Base-by-base conservation (phyloP, 1,140 invertebrate species). In the Physella acuta region DNA sequence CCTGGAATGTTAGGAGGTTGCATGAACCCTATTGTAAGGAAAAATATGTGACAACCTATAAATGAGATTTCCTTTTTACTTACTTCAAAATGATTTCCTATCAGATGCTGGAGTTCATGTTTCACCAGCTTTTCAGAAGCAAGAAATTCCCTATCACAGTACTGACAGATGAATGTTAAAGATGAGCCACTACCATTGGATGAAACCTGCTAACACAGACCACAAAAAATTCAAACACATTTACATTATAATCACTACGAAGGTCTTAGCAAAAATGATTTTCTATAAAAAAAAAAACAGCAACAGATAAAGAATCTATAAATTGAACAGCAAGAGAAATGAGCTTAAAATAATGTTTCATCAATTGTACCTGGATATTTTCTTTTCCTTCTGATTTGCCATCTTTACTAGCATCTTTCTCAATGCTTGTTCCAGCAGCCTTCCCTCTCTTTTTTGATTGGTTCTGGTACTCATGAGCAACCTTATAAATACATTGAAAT, bases 81-180 rank as follows among this genome's bases (percentile, higher is more conserved):
- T 73, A 81, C 81, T 74, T 82, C 79, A 75, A 78, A 83, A 39
- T 79, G 79, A 64, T 82, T 82, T 11, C 81, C 81, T 51, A 83
- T 80, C 20, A 83, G 74, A 72, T 84, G 82, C 37, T 84, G 80
- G 74, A 80, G 78, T 70, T 84, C 82, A 71, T 84, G 82, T 34
- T 73, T 70, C 0, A 84, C 67, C 16, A 82, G 75, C 14, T 63
- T 58, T 24, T 79, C 78, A 0, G 82, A 82, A 1, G 75, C 59
- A 3, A 71, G 49, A 65, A 82, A 82, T 34, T 78, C 78, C 33
- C 81, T 63, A 39, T 84, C 82, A 75, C 82, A 84, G 59, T 82
- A 84, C 75, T 81, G 80, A 71, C 82, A 84, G 11, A 81, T 75
- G 68, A 49, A 11, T 14, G 11, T 11, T 14, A 49, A 49, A n/a